Base-by-base conservation (phyloP, 1,140 invertebrate species). In the Heliconius melpomene region DNA sequence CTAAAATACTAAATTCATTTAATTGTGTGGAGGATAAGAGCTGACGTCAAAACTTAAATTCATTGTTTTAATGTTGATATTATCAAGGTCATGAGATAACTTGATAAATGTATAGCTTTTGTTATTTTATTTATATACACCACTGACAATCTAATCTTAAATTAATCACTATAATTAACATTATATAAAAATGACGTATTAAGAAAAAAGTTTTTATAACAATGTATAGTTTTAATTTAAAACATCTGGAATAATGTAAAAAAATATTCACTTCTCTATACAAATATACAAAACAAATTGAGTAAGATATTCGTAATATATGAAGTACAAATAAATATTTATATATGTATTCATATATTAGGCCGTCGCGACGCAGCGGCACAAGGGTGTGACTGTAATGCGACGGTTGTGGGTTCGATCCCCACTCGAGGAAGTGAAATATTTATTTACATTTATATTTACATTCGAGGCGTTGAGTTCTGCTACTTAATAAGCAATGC, bases 31-130 rank as follows among this genome's bases (percentile, higher is more conserved):
- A 60, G 57, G 60, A 66, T 36, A 36, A 36, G 60, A 66, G 8
- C 8, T 66, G 60, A 66, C 60, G 60, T 66, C 60, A 66, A 66
- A 66, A 66, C 11, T 66, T 66, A 66, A 66, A 66, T 66, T 13
- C 23, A 26, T 26, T 46, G 13, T 23, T 66, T 57, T 66, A 13
- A 66, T 26, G 57, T 66, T 66, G 23, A 66, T 66, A 66, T 26
- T 26, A 66, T 29, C 60, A 66, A 66, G 60, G 60, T 29, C 60
- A 66, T 66, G 11, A 66, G 60, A 66, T 66, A 66, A 66, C 9
- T 66, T 66, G 29, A 66, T 66, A 26, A 66, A 26, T 66, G 23
- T 66, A 66, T 66, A 11, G n/a, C 26, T 7, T 66, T 66, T 66
- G 23, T 66, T 66, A 66, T 66, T 66, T 66, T 66, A 66, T 66